These are phyloP conservation scores for Penaeus monodon DNA, from an alignment of 2,888 invertebrate species.

Conservation along the genomic window DNA sequence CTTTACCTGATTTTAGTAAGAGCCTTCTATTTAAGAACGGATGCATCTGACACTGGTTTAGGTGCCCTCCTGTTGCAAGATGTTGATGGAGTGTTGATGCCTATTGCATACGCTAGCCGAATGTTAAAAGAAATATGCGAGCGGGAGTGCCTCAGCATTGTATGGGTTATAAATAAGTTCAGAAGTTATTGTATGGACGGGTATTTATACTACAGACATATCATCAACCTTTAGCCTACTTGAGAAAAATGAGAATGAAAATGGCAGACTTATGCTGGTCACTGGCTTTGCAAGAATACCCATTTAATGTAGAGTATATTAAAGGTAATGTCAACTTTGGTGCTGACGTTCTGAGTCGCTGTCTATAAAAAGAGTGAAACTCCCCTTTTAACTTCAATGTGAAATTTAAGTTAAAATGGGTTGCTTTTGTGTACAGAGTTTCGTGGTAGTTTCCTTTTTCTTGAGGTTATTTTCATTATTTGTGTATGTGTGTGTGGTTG, in stretches of 20 bases:
- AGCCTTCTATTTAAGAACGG: constrained; percentile 4
- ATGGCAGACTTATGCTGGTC: constrained; percentile 64
- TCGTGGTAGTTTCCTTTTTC: constrained; percentile 50
- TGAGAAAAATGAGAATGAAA: constrained; percentile 61
- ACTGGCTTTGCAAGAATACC: constrained; percentile 46
- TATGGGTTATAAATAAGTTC: constrained; percentile 66
- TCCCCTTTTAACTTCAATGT: too few relatives aligned
- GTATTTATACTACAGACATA: constrained; percentile 66
- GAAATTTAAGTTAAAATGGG: too few relatives aligned
- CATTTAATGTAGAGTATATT: too few relatives aligned
- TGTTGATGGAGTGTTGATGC: not conserved
- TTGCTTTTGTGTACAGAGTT: too few relatives aligned
- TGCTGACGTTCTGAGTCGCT: too few relatives aligned
- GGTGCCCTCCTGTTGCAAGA: constrained; percentile 4
- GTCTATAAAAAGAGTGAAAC: too few relatives aligned
- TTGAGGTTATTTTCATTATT: too few relatives aligned
- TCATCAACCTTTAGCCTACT: constrained; percentile 64
- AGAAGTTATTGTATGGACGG: constrained; percentile 65
- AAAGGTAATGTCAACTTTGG: too few relatives aligned
- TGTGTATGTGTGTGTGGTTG: too few relatives aligned
- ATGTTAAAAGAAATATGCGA: constrained; percentile 44
- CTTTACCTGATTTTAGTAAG: not conserved
- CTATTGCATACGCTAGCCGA: constrained; percentile 30
- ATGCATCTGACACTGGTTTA: constrained; percentile 1
- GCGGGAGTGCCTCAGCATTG: constrained; percentile 65